Percentiles rank a stretch among this genome's conserved stretches.
Conservation (phyloP, 2,888 invertebrate species). For the Lymantria monacha region DNA sequence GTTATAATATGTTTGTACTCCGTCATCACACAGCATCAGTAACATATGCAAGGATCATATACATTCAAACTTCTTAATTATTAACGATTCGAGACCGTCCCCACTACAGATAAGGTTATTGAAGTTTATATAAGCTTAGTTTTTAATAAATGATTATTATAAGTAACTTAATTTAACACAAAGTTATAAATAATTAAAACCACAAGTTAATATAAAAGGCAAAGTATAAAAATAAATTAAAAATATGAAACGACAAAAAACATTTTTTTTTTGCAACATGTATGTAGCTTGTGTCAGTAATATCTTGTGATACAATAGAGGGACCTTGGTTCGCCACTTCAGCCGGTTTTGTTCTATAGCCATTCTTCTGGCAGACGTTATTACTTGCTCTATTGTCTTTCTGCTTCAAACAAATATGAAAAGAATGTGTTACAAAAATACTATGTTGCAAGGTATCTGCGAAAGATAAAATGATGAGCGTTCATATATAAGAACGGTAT, state of each 20-base stretch:
- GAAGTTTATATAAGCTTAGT: neutral
- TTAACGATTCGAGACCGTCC: no score
- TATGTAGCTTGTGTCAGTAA: slow-evolving; percentile 19
- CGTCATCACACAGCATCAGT: no score
- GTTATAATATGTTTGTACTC: no score
- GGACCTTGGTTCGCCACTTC: slow-evolving; percentile 57
- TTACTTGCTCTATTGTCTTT: slow-evolving; percentile 59
- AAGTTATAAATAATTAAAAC: neutral
- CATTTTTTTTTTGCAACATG: slow-evolving; percentile 4
- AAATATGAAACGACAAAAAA: neutral
- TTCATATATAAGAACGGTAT: slow-evolving; percentile 13
- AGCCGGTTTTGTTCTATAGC: slow-evolving; percentile 67
- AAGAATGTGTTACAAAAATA: slow-evolving; percentile 44
- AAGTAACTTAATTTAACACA: neutral
- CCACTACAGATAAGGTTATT: neutral
- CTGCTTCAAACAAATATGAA: slow-evolving; percentile 51
- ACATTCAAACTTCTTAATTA: no score
- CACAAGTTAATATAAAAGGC: neutral
- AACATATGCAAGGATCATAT: no score
- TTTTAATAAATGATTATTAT: neutral
- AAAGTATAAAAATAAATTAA: neutral
- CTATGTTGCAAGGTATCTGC: slow-evolving; percentile 16
- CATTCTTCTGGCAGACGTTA: slow-evolving; percentile 69
- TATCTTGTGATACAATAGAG: slow-evolving; percentile 45
- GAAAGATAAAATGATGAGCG: neutral